Conservation (phyloP, 2,888 invertebrate genomes). For the Sicus ferrugineus region DNA sequence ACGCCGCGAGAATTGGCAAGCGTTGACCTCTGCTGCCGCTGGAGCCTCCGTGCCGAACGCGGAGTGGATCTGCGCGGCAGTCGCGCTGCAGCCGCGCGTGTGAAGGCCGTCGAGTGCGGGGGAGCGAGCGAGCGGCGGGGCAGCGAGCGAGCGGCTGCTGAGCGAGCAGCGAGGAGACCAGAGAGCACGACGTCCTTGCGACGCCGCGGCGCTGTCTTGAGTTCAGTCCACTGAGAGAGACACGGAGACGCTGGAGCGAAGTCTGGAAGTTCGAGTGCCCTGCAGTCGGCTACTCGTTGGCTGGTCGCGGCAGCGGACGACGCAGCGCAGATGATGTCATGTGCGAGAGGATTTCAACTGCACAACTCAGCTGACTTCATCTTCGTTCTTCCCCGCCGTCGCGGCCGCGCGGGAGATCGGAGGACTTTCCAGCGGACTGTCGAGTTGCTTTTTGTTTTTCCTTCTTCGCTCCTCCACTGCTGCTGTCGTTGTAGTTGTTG, state of each 20-base stretch:
- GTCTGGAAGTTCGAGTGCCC: background rate
- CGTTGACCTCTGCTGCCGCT: background rate
- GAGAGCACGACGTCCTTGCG: too few species aligned
- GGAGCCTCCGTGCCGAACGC: background rate
- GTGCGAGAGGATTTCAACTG: too few species aligned
- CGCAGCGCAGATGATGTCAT: too few species aligned
- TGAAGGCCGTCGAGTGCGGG: conserved; percentile 36
- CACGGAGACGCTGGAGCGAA: background rate
- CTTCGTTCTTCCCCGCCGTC: background rate
- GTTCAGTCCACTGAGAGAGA: too few species aligned
- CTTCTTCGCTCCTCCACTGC: too few species aligned
- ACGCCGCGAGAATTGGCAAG: background rate
- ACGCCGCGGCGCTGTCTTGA: too few species aligned
- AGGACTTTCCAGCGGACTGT: too few species aligned
- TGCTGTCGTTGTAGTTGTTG: background rate
- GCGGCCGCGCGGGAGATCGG: too few species aligned
- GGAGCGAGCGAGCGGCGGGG: background rate
- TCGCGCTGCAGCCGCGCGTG: conserved; percentile 26
- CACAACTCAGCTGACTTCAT: background rate
- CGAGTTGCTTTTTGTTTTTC: too few species aligned
- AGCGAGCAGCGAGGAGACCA: background rate
- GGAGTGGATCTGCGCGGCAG: background rate
- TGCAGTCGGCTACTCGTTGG: background rate
- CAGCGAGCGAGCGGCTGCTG: background rate
- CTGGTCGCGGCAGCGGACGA: too few species aligned